These are phyloP conservation scores for Rhynchomys soricoides DNA, from an alignment of 2,113 vertebrate species.

Conservation along the genomic window DNA sequence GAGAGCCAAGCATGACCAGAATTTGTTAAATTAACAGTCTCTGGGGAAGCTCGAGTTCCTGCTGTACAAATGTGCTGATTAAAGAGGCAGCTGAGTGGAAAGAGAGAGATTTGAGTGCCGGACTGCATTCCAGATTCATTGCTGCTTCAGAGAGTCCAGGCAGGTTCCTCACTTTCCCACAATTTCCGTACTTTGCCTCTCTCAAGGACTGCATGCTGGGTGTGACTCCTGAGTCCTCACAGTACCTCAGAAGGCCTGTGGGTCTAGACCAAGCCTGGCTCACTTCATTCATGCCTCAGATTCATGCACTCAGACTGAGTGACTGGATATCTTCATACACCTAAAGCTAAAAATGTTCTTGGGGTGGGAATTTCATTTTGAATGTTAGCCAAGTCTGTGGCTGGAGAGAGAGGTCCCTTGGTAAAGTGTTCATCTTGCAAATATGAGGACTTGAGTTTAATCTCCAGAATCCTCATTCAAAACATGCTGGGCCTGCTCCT, in stretches of 20 bases:
- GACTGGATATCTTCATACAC: neutral
- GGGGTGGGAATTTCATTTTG: neutral
- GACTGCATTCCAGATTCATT: neutral
- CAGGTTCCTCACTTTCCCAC: neutral
- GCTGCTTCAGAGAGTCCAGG: neutral
- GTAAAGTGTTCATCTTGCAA: neutral
- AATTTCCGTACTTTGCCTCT: neutral
- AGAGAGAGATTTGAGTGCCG: neutral
- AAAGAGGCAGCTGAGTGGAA: neutral
- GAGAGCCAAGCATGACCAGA: conserved; percentile 85
- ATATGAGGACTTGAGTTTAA: neutral
- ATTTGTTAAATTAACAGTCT: conserved; percentile 86
- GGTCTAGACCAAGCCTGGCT: neutral
- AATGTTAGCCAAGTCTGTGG: neutral
- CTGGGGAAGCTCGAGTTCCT: conserved; percentile 90
- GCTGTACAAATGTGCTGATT: conserved; percentile 81
- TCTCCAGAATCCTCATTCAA: neutral
- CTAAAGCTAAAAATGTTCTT: neutral
- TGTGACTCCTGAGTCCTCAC: neutral
- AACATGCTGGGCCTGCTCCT: neutral
- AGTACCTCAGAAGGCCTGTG: neutral
- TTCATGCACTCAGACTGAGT: neutral
- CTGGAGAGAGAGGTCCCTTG: neutral
- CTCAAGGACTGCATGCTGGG: accelerated
- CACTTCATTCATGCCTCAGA: neutral